phyloP scores from a whole-genome alignment of 2,888 invertebrate species.

The Sturmia bella region DNA sequence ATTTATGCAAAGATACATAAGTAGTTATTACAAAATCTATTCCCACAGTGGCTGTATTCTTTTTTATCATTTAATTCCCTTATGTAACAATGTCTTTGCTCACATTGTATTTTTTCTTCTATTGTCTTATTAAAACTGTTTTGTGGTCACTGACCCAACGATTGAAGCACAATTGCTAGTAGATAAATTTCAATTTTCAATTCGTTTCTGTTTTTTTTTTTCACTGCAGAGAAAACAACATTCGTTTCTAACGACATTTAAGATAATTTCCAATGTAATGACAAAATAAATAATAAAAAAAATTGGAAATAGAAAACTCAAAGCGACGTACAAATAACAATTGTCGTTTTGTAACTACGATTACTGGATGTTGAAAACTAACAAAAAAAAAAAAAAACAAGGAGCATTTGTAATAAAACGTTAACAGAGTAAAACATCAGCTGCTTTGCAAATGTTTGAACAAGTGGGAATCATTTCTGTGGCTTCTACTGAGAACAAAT shows the following conservation, averaged over 20 bases:
- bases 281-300: conserved; percentile 31
- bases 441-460: no score
- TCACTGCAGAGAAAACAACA: conserved; percentile 12
- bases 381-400: no score
- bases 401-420: no score
- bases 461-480: no score
- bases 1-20: no score
- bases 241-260: conserved; percentile 51
- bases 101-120: neutral
- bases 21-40: no score
- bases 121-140: conserved; percentile 21
- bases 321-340: neutral
- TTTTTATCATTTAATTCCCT: conserved; percentile 4
- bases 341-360: no score
- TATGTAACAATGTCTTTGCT: neutral
- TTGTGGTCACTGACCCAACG: conserved; percentile 35
- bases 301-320: conserved; percentile 6
- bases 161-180: conserved; percentile 10
- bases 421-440: no score
- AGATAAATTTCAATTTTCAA: conserved; percentile 36
- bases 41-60: neutral
- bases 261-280: conserved; percentile 52
- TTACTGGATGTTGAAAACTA: no score
- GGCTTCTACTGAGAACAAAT: no score
- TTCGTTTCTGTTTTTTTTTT: conserved; percentile 5